Percentiles rank a stretch among this genome's conserved stretches.
Conservation (phyloP, 2,888 invertebrate species). For the Drosophila antonietae region DNA sequence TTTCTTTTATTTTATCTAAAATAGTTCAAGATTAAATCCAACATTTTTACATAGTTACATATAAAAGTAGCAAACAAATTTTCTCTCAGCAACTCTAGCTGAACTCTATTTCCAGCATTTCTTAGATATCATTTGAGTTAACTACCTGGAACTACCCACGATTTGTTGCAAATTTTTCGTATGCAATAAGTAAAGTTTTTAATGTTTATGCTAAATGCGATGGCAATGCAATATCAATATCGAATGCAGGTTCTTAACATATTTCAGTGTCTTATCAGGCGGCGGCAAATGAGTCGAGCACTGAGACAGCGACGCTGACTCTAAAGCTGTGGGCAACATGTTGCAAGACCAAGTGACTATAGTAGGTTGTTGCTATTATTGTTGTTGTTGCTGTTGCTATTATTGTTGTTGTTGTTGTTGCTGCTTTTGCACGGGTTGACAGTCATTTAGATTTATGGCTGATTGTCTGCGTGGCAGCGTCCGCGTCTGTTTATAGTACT, state of each 20-base stretch:
- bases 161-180: conserved; percentile 32
- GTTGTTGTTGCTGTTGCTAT: too few relatives aligned
- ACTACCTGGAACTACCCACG: conserved; percentile 1
- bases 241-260: conserved; percentile 71
- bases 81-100: too few relatives aligned
- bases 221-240: conserved; percentile 79
- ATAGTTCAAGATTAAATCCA: too few relatives aligned
- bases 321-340: conserved; percentile 61
- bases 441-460: conserved; percentile 81
- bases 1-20: too few relatives aligned
- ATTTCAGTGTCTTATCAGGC: conserved; percentile 75
- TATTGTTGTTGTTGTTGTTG: too few relatives aligned
- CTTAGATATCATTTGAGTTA: neutral
- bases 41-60: too few relatives aligned
- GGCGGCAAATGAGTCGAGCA: conserved; percentile 70
- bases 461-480: conserved; percentile 72
- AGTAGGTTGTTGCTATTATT: conserved; percentile 60
- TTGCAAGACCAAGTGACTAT: conserved; percentile 54
- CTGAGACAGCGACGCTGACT: conserved; percentile 2
- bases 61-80: too few relatives aligned
- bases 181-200: conserved; percentile 62
- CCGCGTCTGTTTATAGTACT: conserved; percentile 68
- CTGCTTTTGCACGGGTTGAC: conserved; percentile 68
- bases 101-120: too few relatives aligned
- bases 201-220: conserved; percentile 75